Evolutionary conservation across 2,888 invertebrate genomes (phyloP), one percentile per base, ranked within the genome.

Genomic region (Tigriopus californicus): DNA sequence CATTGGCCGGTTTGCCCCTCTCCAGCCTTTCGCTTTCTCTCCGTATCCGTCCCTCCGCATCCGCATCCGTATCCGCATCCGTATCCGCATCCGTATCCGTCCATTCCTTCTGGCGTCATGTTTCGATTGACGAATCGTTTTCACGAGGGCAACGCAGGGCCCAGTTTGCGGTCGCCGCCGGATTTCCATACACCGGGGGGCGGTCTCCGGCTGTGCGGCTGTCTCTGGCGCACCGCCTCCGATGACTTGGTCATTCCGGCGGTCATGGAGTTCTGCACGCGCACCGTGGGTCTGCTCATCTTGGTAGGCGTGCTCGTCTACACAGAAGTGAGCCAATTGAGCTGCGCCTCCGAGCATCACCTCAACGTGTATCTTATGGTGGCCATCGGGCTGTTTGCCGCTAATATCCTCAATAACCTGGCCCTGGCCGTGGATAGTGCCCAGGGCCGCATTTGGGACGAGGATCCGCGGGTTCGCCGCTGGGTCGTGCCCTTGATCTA

Each of bases 191-290:
- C 33, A 8, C 33, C 33, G 4, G 33, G 33, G 8, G 54, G 54
- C 6, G 54, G 54, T 13, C 33, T 54, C 41, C 40, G 24, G 12
- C 18, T 72, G 33, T 75, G 74, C 61, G 69, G 68, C 6, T 66
- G 76, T 40, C 67, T 72, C 51, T 76, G 75, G 76, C 69, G 70
- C 20, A 71, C 76, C 60, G 73, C 70, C 22, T 72, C 72, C 64
- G 76, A 76, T 66, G 76, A 76, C 65, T 73, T 76, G 63, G 74
- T 76, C 8, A 74, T 73, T 64, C 74, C 75, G 20, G 71, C 70
- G n/a, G 33, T 40, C 41, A 1, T 54, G 18, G 41, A 25, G 54
- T 13, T 41, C 15, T 5, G 33, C 33, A 18, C 41, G 15, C 20
- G 52, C 15, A 8, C 33, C 18, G 13, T 52, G 24, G 52, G 52